Conservation (phyloP, 2,797 vertebrate genomes). For the Enteromius radiatus region DNA sequence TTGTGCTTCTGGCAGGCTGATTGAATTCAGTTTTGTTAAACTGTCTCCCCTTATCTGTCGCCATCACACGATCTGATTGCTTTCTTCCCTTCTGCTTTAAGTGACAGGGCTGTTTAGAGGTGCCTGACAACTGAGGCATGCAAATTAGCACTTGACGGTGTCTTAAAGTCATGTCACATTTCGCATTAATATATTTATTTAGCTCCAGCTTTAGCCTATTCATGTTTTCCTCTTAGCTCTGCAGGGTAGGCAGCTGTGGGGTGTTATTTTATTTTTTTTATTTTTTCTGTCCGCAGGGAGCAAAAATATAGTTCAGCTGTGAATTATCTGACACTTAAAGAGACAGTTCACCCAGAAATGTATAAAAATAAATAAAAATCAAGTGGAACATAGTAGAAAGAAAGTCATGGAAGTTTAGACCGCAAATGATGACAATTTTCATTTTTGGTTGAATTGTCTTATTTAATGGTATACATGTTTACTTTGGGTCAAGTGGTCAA, state of each 20-base stretch:
- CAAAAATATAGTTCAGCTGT: neutral
- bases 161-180: slow-evolving; percentile 46
- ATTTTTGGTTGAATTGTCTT: neutral
- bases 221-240: slow-evolving; percentile 54
- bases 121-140: slow-evolving; percentile 72
- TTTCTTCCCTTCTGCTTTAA: slow-evolving; percentile 69
- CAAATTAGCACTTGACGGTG: slow-evolving; percentile 69
- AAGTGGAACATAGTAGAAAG: neutral
- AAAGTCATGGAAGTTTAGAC: neutral
- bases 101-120: slow-evolving; percentile 72
- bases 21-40: slow-evolving; percentile 78
- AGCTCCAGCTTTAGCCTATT: slow-evolving; percentile 49
- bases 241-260: slow-evolving; percentile 40
- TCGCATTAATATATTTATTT: slow-evolving; percentile 48
- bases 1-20: slow-evolving; percentile 68
- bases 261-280: neutral
- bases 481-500: slow-evolving; percentile 15
- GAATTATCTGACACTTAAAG: slow-evolving; percentile 4
- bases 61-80: slow-evolving; percentile 73
- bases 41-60: slow-evolving; percentile 73
- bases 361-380: neutral
- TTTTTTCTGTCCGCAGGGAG: neutral
- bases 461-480: neutral
- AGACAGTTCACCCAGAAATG: neutral
- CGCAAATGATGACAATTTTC: neutral